A percentile compares a stretch with the other conserved stretches of the same genome.
phyloP scores from a whole-genome alignment of 2,113 vertebrate genomes.

The Gymnobelideus leadbeateri region DNA sequence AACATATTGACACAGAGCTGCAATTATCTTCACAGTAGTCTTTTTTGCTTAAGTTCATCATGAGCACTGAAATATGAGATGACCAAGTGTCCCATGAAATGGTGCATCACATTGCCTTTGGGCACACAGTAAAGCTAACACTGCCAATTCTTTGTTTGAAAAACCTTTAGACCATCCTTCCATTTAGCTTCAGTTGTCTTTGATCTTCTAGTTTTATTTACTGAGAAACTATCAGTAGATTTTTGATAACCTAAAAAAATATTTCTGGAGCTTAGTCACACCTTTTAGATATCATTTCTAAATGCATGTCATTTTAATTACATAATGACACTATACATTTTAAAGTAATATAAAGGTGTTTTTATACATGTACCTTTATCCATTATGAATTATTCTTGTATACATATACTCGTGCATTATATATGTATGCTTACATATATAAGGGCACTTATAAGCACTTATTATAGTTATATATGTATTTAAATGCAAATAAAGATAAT shows the following conservation, averaged over 20 bases:
- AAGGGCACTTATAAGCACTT: not conserved
- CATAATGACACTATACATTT: not conserved
- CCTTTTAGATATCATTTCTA: not conserved
- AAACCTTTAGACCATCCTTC: not conserved
- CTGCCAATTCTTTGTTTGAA: not conserved
- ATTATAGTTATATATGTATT: not conserved
- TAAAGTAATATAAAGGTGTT: not conserved
- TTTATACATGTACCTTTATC: not conserved
- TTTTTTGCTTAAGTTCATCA: not conserved
- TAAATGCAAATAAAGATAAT: not conserved
- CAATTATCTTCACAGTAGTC: not conserved
- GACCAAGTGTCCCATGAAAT: not conserved
- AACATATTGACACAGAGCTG: not conserved
- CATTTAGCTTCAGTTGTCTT: not conserved
- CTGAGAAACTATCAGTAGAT: not conserved
- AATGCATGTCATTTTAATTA: not conserved
- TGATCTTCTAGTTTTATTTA: not conserved
- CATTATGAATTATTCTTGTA: conserved; percentile 18
- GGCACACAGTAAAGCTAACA: not conserved
- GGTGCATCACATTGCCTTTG: not conserved
- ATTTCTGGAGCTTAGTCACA: not conserved
- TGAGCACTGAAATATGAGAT: not conserved
- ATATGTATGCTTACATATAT: not conserved
- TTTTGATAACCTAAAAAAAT: not conserved
- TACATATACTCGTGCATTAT: not conserved